Evolutionary conservation across 1,140 invertebrate species (phyloP).

Genomic region (Coptotermes formosanus): DNA sequence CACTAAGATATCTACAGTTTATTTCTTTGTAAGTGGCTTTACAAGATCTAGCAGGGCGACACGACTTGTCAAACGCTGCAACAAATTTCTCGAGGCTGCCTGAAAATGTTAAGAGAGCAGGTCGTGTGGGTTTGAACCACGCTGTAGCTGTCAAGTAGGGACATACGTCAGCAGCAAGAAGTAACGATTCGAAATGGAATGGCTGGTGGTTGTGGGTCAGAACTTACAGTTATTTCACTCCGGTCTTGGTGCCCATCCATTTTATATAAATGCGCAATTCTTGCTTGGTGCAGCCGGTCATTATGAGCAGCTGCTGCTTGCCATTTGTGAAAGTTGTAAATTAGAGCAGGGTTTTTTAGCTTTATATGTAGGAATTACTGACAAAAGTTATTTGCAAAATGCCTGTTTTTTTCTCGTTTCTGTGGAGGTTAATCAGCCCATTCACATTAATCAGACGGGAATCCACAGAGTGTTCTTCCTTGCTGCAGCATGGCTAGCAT

Average conservation of each 20-base stretch:
- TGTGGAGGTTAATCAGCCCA: slow-evolving; percentile 3
- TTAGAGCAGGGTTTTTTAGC: background rate
- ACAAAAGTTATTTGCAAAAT: slow-evolving; percentile 14
- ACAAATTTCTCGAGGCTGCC: too few species aligned
- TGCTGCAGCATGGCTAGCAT: background rate
- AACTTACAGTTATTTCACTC: background rate
- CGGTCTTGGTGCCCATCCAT: background rate
- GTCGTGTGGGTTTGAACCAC: too few species aligned
- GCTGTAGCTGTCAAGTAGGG: background rate
- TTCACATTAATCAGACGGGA: background rate
- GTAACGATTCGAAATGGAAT: background rate
- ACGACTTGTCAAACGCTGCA: too few species aligned
- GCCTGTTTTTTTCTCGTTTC: background rate
- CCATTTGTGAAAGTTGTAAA: slow-evolving; percentile 19
- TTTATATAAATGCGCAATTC: background rate
- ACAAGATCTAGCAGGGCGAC: too few species aligned
- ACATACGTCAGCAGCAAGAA: background rate
- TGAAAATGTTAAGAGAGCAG: too few species aligned
- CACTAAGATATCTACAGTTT: too few species aligned
- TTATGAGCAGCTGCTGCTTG: slow-evolving; percentile 3
- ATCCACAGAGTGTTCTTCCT: background rate
- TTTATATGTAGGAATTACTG: background rate
- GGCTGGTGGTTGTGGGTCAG: background rate
- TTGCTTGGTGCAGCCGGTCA: background rate
- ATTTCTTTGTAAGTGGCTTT: too few species aligned